Evolutionary conservation across 1,140 invertebrate genomes (phyloP).

Genomic region (Drosophila murphyi): DNA sequence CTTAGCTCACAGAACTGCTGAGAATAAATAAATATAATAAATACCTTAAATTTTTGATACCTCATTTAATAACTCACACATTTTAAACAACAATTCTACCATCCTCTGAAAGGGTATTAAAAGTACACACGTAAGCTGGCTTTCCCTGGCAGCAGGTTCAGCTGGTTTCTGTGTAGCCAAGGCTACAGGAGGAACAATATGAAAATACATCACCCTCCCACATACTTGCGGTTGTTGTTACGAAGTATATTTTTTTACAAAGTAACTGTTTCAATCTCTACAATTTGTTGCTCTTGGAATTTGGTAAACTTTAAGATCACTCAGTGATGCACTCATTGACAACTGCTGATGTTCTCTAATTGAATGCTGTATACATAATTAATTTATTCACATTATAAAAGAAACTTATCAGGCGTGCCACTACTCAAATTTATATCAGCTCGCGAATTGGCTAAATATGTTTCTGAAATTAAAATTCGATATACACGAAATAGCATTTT

Average conservation of each 20-base stretch:
- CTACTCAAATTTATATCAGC: too few species aligned
- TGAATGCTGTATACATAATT: background rate
- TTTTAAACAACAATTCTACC: background rate
- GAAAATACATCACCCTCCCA: slow-evolving; percentile 4
- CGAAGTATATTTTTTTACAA: background rate
- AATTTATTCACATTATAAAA: too few species aligned
- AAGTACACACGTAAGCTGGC: background rate
- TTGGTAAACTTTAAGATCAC: slow-evolving; percentile 33
- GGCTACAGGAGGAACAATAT: slow-evolving; percentile 4
- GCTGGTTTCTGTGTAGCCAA: background rate
- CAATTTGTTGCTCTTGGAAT: slow-evolving; percentile 57
- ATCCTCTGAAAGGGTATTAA: background rate
- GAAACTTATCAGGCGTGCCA: too few species aligned
- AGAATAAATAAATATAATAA: too few species aligned
- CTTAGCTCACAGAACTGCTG: too few species aligned
- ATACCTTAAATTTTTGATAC: too few species aligned
- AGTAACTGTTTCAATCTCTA: slow-evolving; percentile 5
- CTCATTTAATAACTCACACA: too few species aligned
- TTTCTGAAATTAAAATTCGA: too few species aligned
- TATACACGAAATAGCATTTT: too few species aligned
- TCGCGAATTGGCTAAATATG: too few species aligned
- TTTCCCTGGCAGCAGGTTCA: background rate
- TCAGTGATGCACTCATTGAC: slow-evolving; percentile 24
- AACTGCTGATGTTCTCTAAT: slow-evolving; percentile 9
- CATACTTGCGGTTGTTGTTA: slow-evolving; percentile 14